phyloP scores from a whole-genome alignment of 2,113 vertebrate species.

The Corythornis vintsioides region DNA sequence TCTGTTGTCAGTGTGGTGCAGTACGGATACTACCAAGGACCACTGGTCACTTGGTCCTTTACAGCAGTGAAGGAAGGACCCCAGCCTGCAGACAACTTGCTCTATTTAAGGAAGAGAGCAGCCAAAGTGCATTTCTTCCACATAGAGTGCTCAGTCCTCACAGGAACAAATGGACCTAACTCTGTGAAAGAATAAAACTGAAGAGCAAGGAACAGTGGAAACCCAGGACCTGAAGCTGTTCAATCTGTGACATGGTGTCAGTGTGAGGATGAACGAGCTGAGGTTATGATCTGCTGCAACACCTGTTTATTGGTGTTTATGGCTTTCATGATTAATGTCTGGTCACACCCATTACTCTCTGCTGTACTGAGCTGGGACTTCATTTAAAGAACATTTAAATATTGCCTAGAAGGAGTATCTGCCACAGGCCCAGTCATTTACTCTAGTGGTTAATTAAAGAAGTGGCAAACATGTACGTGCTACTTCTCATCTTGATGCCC shows the following conservation, averaged over 20 bases:
- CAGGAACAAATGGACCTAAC: neutral
- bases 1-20: neutral
- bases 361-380: neutral
- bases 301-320: neutral
- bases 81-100: neutral
- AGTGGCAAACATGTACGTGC: neutral
- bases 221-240: neutral
- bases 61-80: neutral
- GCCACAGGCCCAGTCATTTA: neutral
- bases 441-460: neutral
- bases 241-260: neutral
- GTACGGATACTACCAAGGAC: neutral
- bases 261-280: neutral
- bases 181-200: neutral
- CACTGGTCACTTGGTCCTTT: neutral
- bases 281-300: neutral
- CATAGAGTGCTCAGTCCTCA: neutral
- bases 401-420: neutral
- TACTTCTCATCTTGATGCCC: neutral
- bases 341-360: neutral
- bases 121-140: neutral
- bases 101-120: neutral
- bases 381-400: neutral
- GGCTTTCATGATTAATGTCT: neutral
- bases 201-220: neutral